A percentile compares a stretch with the other conserved stretches of the same genome.
phyloP scores from a whole-genome alignment of 1,140 invertebrate genomes.

The Spodoptera litura region DNA sequence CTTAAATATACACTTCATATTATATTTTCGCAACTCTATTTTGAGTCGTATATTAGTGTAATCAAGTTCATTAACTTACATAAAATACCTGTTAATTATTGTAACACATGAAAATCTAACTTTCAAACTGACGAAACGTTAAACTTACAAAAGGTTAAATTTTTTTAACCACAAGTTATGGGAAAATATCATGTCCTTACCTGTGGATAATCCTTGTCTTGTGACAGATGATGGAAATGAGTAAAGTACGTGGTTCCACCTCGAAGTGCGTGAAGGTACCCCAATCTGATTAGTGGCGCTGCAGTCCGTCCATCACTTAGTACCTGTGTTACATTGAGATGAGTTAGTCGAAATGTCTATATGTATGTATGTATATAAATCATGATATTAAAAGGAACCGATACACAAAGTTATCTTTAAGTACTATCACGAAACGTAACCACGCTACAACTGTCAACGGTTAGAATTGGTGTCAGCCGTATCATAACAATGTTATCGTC shows the following conservation, averaged over 20 bases:
- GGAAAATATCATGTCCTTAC: slow-evolving; percentile 76
- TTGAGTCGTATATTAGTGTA: too few relatives aligned
- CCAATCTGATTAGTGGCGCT: slow-evolving; percentile 92
- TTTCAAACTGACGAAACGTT: too few relatives aligned
- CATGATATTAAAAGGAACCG: too few relatives aligned
- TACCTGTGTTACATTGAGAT: slow-evolving; percentile 82
- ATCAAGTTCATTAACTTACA: too few relatives aligned
- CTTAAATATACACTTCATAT: too few relatives aligned
- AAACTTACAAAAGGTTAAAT: not conserved
- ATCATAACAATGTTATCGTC: slow-evolving; percentile 55
- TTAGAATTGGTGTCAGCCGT: slow-evolving; percentile 2
- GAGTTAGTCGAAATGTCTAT: not conserved
- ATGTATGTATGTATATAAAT: not conserved
- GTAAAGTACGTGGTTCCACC: slow-evolving; percentile 94
- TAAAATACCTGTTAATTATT: too few relatives aligned
- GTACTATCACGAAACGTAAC: not conserved
- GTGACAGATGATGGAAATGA: slow-evolving; percentile 94
- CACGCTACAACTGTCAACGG: not conserved
- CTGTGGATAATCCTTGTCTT: slow-evolving; percentile 92
- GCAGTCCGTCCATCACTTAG: slow-evolving; percentile 95
- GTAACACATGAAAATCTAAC: too few relatives aligned
- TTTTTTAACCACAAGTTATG: not conserved
- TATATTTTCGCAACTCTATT: too few relatives aligned
- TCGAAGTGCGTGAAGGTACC: slow-evolving; percentile 92
- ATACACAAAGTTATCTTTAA: too few relatives aligned